Percentiles rank a stretch among this genome's conserved stretches.
Evolutionary conservation across 1,140 invertebrate species (phyloP).

Genomic region (Asbolus verrucosus): DNA sequence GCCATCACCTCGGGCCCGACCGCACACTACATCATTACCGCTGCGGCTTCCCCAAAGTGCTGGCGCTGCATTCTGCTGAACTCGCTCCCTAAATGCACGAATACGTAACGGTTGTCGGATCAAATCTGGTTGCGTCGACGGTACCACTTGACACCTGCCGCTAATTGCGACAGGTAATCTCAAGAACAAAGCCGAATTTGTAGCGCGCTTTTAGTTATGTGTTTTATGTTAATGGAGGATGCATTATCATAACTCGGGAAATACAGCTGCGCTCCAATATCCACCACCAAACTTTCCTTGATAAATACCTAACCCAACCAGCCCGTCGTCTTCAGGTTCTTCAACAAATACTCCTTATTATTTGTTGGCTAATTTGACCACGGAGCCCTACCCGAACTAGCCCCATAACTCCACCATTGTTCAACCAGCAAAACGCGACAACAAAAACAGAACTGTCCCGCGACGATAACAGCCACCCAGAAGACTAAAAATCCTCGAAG

Average conservation of each 20-base stretch:
- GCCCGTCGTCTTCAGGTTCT: slow-evolving; percentile 43
- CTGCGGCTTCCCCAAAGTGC: slow-evolving; percentile 48
- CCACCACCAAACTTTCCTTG: slow-evolving; percentile 35
- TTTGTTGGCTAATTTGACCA: slow-evolving; percentile 42
- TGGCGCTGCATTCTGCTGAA: slow-evolving; percentile 47
- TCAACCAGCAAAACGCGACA: slow-evolving; percentile 37
- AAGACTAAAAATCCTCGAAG: no score
- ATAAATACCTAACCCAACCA: slow-evolving; percentile 40
- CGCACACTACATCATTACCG: slow-evolving; percentile 55
- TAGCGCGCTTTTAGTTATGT: slow-evolving; percentile 14
- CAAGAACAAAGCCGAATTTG: background rate
- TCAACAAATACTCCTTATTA: slow-evolving; percentile 46
- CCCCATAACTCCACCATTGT: slow-evolving; percentile 41
- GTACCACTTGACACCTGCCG: slow-evolving; percentile 26
- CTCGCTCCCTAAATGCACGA: slow-evolving; percentile 46
- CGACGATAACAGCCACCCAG: slow-evolving; percentile 28
- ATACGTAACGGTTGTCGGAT: slow-evolving; percentile 48
- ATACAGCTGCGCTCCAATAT: slow-evolving; percentile 48
- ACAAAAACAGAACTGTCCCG: slow-evolving; percentile 34
- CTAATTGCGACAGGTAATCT: slow-evolving; percentile 41
- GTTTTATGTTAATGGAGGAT: slow-evolving; percentile 52
- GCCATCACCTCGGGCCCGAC: slow-evolving; percentile 49
- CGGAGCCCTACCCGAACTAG: slow-evolving; percentile 20
- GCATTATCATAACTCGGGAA: slow-evolving; percentile 52
- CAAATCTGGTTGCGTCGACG: slow-evolving; percentile 17